A percentile compares a stretch with the other conserved stretches of the same genome.
phyloP scores from a whole-genome alignment of 1,140 invertebrate species.

The Conus betulinus region DNA sequence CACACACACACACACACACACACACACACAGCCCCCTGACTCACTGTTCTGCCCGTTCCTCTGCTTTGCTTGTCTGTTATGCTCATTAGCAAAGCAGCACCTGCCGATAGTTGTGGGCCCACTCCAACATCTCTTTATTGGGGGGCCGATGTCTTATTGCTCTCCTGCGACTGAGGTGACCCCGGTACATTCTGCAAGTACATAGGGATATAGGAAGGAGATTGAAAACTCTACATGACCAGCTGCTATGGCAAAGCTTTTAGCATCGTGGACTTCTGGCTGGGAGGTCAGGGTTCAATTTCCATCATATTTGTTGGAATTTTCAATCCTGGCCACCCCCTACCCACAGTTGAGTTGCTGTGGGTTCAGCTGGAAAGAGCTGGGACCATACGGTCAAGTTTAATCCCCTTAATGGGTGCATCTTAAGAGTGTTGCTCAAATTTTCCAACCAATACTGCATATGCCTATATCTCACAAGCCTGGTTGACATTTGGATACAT shows the following conservation, averaged over 20 bases:
- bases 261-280: too few species aligned
- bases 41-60: slow-evolving; percentile 58
- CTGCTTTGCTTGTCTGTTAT: slow-evolving; percentile 60
- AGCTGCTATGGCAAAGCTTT: not conserved
- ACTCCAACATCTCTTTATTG: slow-evolving; percentile 55
- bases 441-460: too few species aligned
- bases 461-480: too few species aligned
- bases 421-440: too few species aligned
- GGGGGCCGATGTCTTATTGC: slow-evolving; percentile 58
- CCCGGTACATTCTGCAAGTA: slow-evolving; percentile 57
- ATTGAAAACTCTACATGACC: not conserved
- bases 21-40: slow-evolving; percentile 20
- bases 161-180: slow-evolving; percentile 58
- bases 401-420: too few species aligned
- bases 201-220: not conserved
- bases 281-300: too few species aligned
- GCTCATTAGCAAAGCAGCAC: slow-evolving; percentile 48
- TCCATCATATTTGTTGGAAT: too few species aligned
- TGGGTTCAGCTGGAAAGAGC: too few species aligned
- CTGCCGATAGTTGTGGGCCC: slow-evolving; percentile 58
- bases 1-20: not conserved
- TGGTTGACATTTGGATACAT: too few species aligned
- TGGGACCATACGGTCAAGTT: too few species aligned
- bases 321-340: too few species aligned
- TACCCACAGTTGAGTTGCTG: too few species aligned